Base-by-base conservation (phyloP, 2,797 vertebrate genomes). In the Mormyrus proboscirostris region DNA sequence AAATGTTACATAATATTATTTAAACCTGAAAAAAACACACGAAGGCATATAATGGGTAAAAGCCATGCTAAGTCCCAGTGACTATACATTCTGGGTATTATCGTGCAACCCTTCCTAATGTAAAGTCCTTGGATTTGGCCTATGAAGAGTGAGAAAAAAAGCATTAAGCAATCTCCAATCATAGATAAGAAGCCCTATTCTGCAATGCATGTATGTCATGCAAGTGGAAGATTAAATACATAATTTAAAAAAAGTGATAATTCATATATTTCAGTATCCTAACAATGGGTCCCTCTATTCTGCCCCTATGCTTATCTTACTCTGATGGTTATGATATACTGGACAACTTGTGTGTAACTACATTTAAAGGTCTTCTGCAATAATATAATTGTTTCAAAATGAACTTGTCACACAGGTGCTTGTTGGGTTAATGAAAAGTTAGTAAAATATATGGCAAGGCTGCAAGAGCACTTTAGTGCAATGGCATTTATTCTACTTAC, bases 1-100 rank as follows among this genome's bases (percentile, higher is more conserved):
- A 96, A 96, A 91, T 95, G 95, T 93, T 95, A 95, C 76, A 94
- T 96, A 76, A 91, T 93, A 38, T 44, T 93, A 76, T 49, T 95
- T 2, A 95, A 94, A 92, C 95, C 94, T 49, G 93, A 95, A 29
- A 92, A 89, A 87, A 96, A 96, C 87, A 95, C 94, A 10, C 95
- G 93, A 87, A 94, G 93, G 69, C 91, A 95, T 5, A 92, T 96
- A 49, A 94, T 96, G 90, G 93, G 92, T 29, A 94, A 94, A 94
- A 90, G 86, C n/a, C 55, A 91, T 25, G 57, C 2, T 85, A 92
- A 88, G 51, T 87, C 83, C 49, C 83, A 85, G 22, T 85, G 47
- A 50, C 8, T 19, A 12, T 33, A 4, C 4, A 51, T 53, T 33
- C 10, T 22, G 19, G 4, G n/a, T 16, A 41, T 50, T 9, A 47